Base-by-base conservation (phyloP, 2,113 vertebrate species). In the Rutilus rutilus region DNA sequence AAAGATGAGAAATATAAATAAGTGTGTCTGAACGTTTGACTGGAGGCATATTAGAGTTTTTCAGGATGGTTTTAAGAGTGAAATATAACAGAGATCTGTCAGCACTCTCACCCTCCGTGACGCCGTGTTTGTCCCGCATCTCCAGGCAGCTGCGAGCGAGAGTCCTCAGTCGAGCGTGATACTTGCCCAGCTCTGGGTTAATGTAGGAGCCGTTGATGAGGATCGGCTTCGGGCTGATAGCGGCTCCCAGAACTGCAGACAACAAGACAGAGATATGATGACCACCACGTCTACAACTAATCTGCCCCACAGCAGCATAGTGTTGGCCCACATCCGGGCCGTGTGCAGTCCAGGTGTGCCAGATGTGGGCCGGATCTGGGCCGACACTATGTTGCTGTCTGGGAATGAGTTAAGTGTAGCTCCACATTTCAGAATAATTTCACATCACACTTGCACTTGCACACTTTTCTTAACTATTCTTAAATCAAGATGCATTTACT, bases 141-240 rank as follows among this genome's bases (percentile, higher is more conserved):
- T 86, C 87, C 59, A 23, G 47, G 57, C 89, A 90, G 62, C 85
- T 90, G 8, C 36, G 82, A 42, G 82, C 76, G 21, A 90, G 23
- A 21, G 2, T 52, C 60, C 87, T 88, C 78, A 90, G 17, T 59
- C 83, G 85, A 6, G 78, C 78, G 75, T 90, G 89, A 87, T 90
- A 86, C 45, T 74, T 85, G 10, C 88, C 88, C 33, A 89, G 84
- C 19, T 89, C 86, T 27, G 88, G 73, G 74, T 89, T 89, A 65
- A 89, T 59, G 42, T 89, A 89, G 1, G 54, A 76, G 25, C 60
- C 74, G 12, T 89, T 89, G 71, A n/a, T 17, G 78, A 85, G 2
- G 12, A 89, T 87, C 9, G 85, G 86, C 33, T 78, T 87, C 27
- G 59, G 27, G 0, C 30, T 85, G 42, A 89, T 45, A 15, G 50